Evolutionary conservation across 2,797 vertebrate species (phyloP), one percentile per base, ranked within the genome.

Genomic region (Myotis daubentonii): DNA sequence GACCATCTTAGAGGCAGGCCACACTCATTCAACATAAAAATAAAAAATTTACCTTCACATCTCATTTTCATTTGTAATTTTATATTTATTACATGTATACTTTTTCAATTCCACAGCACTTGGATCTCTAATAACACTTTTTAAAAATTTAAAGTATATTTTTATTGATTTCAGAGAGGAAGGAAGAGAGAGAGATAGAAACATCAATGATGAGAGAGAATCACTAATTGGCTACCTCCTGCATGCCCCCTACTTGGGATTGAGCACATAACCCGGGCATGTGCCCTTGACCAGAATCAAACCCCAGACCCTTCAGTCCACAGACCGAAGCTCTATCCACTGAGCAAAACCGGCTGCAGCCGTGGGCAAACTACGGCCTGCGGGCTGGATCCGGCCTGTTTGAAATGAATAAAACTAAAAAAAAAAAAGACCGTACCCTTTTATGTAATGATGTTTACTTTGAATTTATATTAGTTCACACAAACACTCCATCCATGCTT

Each of bases 61-160:
- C 1, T 84, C 79, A 94, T 68, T 89, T 96, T 87, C 33, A 89
- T 89, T 83, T 92, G 13, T 55, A 71, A 87, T 57, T 80, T 93
- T 88, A 16, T 87, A 74, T 47, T 83, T 28, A 57, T 36, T 70
- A n/a, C 28, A 70, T 80, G 6, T 62, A 47, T 79, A 84, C 62
- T 84, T 70, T 84, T 89, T n/a, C 8, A 22, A 80, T 94, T 80
- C 22, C 12, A 85, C 25, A 89, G 53, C 38, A 71, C 8, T 6
- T 85, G 33, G 33, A 23, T 70, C 22, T 90, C 78, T 23, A 65
- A 33, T 55, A 91, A 81, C 36, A 70, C 13, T 72, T 30, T n/a
- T 66, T 17, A n/a, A 65, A 60, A 65, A 17, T 19, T 66, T 33
- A 3, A 65, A n/a, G 15, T 30, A 65, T 60, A 13, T 60, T 30